Evolutionary conservation across 2,888 invertebrate genomes (phyloP).

Genomic region (Scaptomyza polygonia): DNA sequence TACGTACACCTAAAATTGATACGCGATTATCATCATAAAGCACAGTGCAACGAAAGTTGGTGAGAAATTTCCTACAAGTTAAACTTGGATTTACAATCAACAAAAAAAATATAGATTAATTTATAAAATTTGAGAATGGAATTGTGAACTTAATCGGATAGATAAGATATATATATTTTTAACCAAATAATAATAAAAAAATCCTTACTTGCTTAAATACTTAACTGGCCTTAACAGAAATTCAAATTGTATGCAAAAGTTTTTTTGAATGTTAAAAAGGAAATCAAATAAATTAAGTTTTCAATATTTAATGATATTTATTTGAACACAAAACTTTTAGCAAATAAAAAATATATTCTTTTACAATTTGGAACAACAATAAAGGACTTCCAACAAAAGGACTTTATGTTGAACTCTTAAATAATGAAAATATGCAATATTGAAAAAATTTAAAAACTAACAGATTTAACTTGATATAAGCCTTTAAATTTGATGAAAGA

Average conservation of each 20-base stretch:
- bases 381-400: no score
- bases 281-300: not conserved
- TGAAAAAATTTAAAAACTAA: not conserved
- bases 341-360: not conserved
- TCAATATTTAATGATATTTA: not conserved
- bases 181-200: no score
- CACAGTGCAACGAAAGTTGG: slow-evolving; percentile 31
- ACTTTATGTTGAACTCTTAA: no score
- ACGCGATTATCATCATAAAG: slow-evolving; percentile 27
- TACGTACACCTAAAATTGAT: slow-evolving; percentile 31
- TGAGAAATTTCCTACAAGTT: no score
- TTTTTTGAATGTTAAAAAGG: not conserved
- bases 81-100: no score
- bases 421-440: not conserved
- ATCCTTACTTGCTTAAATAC: no score
- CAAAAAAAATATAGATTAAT: no score
- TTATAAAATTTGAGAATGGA: no score
- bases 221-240: not conserved
- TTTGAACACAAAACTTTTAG: not conserved
- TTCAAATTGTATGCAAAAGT: not conserved
- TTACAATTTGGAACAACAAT: no score
- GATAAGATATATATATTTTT: no score
- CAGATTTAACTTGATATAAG: not conserved
- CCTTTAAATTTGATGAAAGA: not conserved
- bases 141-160: no score